These are phyloP conservation scores for Aratinga solstitialis DNA, from an alignment of 2,797 vertebrate species.

Conservation along the genomic window DNA sequence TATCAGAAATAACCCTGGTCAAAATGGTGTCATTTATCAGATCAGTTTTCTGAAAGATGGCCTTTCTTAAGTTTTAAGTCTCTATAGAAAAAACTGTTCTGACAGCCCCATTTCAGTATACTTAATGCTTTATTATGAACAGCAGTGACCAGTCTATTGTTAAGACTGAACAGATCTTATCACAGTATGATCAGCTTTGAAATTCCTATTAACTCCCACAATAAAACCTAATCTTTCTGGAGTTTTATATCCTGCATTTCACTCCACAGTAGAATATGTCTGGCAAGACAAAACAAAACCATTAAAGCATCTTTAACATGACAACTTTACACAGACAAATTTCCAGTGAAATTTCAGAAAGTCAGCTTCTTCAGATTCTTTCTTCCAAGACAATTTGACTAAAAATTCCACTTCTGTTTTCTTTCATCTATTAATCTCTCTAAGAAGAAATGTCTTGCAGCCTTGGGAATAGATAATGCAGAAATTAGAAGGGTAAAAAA, in stretches of 20 bases:
- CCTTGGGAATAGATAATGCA: slow-evolving; percentile 15
- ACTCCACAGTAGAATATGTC: not conserved
- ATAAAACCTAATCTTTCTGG: slow-evolving; percentile 15
- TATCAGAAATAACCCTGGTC: slow-evolving; percentile 45
- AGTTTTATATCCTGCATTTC: slow-evolving; percentile 12
- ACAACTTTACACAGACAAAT: slow-evolving; percentile 32
- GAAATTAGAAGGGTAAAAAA: slow-evolving; percentile 37
- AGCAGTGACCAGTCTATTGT: slow-evolving; percentile 49
- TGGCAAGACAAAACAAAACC: slow-evolving; percentile 44
- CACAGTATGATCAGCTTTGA: slow-evolving; percentile 21
- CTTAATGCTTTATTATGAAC: slow-evolving; percentile 41
- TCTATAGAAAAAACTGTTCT: slow-evolving; percentile 31
- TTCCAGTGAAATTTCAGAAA: slow-evolving; percentile 41
- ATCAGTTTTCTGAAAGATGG: slow-evolving; percentile 26
- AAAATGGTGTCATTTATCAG: slow-evolving; percentile 46
- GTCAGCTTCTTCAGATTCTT: slow-evolving; percentile 3
- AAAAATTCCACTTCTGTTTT: slow-evolving; percentile 48
- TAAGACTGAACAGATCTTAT: slow-evolving; percentile 28
- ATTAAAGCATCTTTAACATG: slow-evolving; percentile 20
- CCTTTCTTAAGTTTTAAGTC: slow-evolving; percentile 40
- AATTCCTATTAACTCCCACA: slow-evolving; percentile 10
- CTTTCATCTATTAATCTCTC: not conserved
- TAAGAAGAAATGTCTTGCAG: slow-evolving; percentile 25
- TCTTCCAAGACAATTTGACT: slow-evolving; percentile 16
- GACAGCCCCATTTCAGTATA: slow-evolving; percentile 24